Evolutionary conservation across 2,113 vertebrate genomes (phyloP), one percentile per base, ranked within the genome.

Genomic region (Syngnathus typhle): DNA sequence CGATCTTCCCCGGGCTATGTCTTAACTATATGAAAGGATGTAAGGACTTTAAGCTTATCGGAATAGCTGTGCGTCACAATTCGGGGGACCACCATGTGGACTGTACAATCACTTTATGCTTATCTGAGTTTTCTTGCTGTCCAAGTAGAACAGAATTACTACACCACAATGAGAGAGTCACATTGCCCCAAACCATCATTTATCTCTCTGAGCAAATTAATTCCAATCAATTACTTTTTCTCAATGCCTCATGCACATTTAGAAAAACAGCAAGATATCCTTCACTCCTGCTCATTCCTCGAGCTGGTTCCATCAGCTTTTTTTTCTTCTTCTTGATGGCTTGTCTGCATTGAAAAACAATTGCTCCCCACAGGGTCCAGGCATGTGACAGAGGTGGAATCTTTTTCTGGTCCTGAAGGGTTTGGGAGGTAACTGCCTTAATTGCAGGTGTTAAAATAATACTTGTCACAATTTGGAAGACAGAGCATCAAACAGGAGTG

Each of bases 161-260:
- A 32, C 27, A 32, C 27, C 27, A 32, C 27, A 32, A 32, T 32
- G 27, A 32, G 13, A n/a, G 19, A 21, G 23, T 55, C 21, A 13
- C 23, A 27, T 27, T 15, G 1, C 2, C 18, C 19, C 6, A n/a
- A 16, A 47, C 5, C 13, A 41, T 85, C 82, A 61, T 86, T 88
- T 89, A 87, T 87, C 85, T 85, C 81, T 73, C 55, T 64, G 2
- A 56, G 49, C 70, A 84, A 87, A 89, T 89, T 87, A 88, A 85
- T 85, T 85, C 71, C 81, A 62, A 88, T 88, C 84, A 88, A 86
- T 88, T 86, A 85, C 72, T 74, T 84, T 83, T 82, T 52, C 76
- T 86, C 81, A 87, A 79, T 72, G 70, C 76, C 65, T 73, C 75
- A 65, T 83, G 75, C 72, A 72, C 47, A 1, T 84, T 84, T 81